Conservation (phyloP, 2,888 invertebrate species). For the Eupithecia subumbrata region DNA sequence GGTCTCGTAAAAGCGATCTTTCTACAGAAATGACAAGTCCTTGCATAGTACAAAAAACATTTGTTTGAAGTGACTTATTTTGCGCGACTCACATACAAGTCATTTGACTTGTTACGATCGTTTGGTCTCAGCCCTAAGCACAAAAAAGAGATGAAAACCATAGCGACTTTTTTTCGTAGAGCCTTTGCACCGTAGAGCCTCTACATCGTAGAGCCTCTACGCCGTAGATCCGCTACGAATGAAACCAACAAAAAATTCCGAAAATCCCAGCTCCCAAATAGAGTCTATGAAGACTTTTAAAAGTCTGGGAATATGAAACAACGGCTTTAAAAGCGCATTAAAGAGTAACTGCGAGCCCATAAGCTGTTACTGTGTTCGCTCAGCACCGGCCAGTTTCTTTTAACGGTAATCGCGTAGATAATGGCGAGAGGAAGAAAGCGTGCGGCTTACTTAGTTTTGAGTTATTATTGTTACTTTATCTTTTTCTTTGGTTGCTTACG, state of each 20-base stretch:
- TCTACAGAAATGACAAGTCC: not conserved
- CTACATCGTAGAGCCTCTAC: conserved; percentile 28
- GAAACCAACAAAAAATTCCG: conserved; percentile 2
- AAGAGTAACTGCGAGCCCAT: conserved; percentile 42
- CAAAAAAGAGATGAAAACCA: not conserved
- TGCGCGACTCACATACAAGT: no score
- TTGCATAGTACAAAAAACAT: no score
- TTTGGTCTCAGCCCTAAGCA: not conserved
- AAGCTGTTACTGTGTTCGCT: conserved; percentile 48
- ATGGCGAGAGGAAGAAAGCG: conserved; percentile 36
- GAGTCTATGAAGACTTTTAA: conserved; percentile 40
- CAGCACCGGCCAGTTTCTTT: conserved; percentile 62
- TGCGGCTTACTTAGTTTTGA: conserved; percentile 17
- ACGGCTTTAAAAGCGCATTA: conserved; percentile 45
- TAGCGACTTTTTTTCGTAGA: not conserved
- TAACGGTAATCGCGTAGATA: conserved; percentile 57
- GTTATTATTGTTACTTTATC: conserved; percentile 8
- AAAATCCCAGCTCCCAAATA: conserved; percentile 10
- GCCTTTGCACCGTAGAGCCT: not conserved
- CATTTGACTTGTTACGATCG: not conserved
- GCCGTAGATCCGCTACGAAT: conserved; percentile 22
- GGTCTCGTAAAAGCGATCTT: not conserved
- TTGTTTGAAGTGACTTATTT: not conserved
- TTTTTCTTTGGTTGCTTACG: not conserved
- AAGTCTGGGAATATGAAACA: conserved; percentile 46